A percentile compares a stretch with the other conserved stretches of the same genome.
phyloP scores from a whole-genome alignment of 2,113 vertebrate species.

The Australoheros scitulus region DNA sequence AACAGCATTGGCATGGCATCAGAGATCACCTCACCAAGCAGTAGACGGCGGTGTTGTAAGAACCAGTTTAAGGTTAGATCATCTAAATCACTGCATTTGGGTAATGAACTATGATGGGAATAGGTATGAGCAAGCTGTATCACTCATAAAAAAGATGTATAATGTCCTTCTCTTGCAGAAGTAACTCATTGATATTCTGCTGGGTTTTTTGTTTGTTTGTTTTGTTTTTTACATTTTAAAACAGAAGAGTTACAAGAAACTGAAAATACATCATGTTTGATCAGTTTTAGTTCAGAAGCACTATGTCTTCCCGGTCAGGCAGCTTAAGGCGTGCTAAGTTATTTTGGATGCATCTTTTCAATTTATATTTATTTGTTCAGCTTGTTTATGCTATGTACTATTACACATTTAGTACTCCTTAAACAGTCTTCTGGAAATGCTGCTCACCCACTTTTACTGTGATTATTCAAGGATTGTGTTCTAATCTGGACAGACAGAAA shows the following conservation, averaged over 20 bases:
- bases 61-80: neutral
- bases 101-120: neutral
- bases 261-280: too few relatives aligned
- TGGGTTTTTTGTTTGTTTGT: too few relatives aligned
- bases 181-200: too few relatives aligned
- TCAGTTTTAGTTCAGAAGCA: too few relatives aligned
- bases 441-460: neutral
- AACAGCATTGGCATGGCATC: neutral
- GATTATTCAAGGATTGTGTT: neutral
- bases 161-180: neutral
- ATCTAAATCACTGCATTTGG: neutral
- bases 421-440: too few relatives aligned
- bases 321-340: too few relatives aligned
- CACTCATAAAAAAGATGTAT: neutral
- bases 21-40: constrained; percentile 14
- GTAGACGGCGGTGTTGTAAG: neutral
- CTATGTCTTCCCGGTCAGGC: too few relatives aligned
- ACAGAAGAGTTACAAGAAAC: too few relatives aligned
- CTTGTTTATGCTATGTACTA: neutral
- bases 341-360: neutral
- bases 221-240: too few relatives aligned
- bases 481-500: neutral
- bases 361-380: neutral
- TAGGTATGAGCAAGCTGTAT: neutral
- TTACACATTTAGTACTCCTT: neutral